Evolutionary conservation across 53 echinoderm and acorn worm genomes (phyloP).

Genomic region (Holothuria scabra): DNA sequence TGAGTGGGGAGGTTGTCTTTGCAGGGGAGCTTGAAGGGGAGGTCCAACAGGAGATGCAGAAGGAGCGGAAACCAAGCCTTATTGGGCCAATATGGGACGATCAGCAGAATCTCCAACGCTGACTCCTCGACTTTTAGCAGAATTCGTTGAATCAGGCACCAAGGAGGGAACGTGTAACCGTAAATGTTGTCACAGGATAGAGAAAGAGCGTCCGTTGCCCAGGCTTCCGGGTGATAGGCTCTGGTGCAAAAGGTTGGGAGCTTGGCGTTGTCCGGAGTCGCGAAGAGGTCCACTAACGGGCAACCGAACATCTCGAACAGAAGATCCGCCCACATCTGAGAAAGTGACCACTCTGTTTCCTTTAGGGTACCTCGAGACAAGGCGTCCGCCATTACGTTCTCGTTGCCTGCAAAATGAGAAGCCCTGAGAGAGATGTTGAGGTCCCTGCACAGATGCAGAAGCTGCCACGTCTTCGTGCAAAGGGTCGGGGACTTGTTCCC

Average conservation of each 20-base stretch:
- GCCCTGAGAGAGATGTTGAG: not conserved
- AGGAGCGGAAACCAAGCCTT: constrained; percentile 35
- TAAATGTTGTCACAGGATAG: constrained; percentile 2
- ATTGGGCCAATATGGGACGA: not conserved
- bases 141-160: not conserved
- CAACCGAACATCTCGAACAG: constrained; percentile 43
- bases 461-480: constrained; percentile 30
- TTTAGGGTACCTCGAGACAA: not conserved
- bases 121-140: not conserved
- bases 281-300: constrained; percentile 19
- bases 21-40: not conserved
- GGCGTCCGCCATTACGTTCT: constrained; percentile 37
- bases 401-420: constrained; percentile 13
- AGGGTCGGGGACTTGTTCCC: constrained; percentile 29
- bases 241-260: constrained; percentile 48
- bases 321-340: constrained; percentile 4
- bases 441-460: constrained; percentile 36
- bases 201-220: constrained; percentile 37
- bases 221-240: constrained; percentile 20
- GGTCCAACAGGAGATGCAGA: constrained; percentile 3
- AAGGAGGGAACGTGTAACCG: constrained; percentile 54
- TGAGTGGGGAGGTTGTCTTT: not conserved
- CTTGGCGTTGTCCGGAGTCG: not conserved
- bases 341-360: constrained; percentile 44
- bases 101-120: not conserved